Conservation (phyloP, 1,140 invertebrate genomes). For the Pachyrhynchus sulphureomaculatus region DNA sequence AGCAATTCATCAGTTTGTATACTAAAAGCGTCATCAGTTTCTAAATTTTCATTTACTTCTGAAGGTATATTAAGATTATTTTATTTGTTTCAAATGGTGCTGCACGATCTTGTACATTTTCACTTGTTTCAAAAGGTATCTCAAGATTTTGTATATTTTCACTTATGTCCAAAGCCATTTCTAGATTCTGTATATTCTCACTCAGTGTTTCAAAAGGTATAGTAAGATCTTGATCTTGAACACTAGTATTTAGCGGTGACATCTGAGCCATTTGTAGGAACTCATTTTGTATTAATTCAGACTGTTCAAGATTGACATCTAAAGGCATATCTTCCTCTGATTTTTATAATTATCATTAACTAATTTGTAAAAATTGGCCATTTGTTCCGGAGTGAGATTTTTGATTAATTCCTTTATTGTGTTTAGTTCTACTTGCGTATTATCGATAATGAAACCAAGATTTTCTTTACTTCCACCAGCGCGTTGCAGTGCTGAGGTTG, state of each 20-base stretch:
- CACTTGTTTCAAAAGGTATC: too few species aligned
- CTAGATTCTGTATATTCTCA: not conserved
- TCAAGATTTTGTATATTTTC: too few species aligned
- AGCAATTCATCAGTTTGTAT: not conserved
- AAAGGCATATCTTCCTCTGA: conserved; percentile 8
- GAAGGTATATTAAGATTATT: too few species aligned
- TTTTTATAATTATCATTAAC: conserved; percentile 25
- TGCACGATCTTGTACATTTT: too few species aligned
- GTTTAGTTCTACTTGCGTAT: conserved; percentile 18
- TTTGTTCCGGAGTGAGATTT: conserved; percentile 16
- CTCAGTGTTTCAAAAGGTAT: not conserved
- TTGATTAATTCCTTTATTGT: conserved; percentile 23
- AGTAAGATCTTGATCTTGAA: not conserved
- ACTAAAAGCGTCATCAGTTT: too few species aligned
- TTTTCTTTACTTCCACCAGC: conserved; percentile 10
- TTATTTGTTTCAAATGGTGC: too few species aligned
- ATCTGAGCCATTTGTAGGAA: not conserved
- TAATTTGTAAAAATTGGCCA: conserved; percentile 25
- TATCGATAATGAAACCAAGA: conserved; percentile 25
- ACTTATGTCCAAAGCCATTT: too few species aligned
- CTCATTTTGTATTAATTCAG: not conserved
- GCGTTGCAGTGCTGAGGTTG: conserved; percentile 16
- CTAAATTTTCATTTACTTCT: too few species aligned
- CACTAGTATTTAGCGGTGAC: not conserved
- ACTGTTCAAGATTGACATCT: not conserved